Base-by-base conservation (phyloP, 2,888 invertebrate genomes). In the Sacculina carcini region DNA sequence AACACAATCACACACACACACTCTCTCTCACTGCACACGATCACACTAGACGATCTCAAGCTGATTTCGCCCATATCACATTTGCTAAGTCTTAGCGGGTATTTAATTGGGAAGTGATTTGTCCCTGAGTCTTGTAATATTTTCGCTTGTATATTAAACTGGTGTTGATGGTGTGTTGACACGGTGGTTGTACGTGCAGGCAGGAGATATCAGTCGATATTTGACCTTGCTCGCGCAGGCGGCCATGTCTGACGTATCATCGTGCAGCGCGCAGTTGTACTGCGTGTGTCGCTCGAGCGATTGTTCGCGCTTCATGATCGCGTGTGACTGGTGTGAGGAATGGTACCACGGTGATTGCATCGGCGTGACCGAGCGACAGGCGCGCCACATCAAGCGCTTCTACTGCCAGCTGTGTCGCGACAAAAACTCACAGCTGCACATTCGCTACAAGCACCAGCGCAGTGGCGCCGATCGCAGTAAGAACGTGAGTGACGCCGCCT, bases 311-410 rank as follows among this genome's bases (percentile, higher is more conserved):
- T 94, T 94, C 66, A 94, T 94, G 92, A 92, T 94, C 82, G 84
- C 66, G 34, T 96, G 96, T 67, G 96, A 96, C 65, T 76, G 83
- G 14, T 96, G 96, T 64, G 89, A 94, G 65, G 92, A 94, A 66
- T 96, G 96, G 94, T 96, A 89, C 63, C 96, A 96, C 62, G 94
- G 94, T 1, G 89, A 92, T 62, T 96, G 94, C 64, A 90, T 96
- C 57, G 84, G 83, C 59, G 85, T 94, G 57, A 89, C 87, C 0
- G 85, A 89, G 64, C 76, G 81, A 58, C 87, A 90, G 63, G 84
- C 94, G 0, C 87, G 86, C 61, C 76, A 79, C 58, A 94, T 96
- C 52, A 84, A 86, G 61, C 84, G 84, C 58, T 96, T 89, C 62
- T 92, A 81, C 63, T 94, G 94, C 65, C 55, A 70, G 59, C 75